phyloP scores from a whole-genome alignment of 2,113 vertebrate species.

The Gymnogyps californianus region DNA sequence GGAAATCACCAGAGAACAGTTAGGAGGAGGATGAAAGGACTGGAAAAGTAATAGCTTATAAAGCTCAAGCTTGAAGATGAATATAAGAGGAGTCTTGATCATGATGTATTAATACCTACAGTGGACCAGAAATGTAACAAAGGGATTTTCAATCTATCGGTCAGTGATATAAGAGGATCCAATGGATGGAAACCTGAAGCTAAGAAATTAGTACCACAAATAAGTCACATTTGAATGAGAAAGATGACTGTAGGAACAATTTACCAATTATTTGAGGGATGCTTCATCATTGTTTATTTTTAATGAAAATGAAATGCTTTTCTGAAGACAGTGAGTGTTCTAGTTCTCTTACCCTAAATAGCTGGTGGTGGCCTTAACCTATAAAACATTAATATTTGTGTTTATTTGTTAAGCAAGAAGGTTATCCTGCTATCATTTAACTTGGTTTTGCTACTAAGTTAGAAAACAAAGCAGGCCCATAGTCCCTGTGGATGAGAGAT shows the following conservation, averaged over 20 bases:
- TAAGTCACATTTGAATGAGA: background rate
- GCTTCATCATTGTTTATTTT: background rate
- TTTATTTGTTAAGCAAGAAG: background rate
- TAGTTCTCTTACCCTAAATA: background rate
- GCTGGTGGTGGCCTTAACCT: background rate
- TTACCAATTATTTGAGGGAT: background rate
- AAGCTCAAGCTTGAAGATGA: background rate
- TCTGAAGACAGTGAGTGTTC: background rate
- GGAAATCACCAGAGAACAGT: background rate
- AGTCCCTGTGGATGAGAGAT: background rate
- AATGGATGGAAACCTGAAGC: background rate
- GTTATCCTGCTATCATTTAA: background rate
- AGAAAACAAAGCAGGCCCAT: background rate
- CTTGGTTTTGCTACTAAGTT: background rate
- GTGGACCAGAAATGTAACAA: background rate
- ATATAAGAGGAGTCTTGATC: background rate
- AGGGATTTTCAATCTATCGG: background rate
- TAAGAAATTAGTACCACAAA: background rate
- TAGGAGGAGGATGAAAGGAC: background rate
- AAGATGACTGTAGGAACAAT: background rate
- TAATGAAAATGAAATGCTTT: background rate
- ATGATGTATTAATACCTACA: background rate
- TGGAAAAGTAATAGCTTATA: background rate
- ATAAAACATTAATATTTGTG: background rate
- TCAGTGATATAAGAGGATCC: background rate